These are phyloP conservation scores for Cyanoderma ruficeps DNA, from an alignment of 2,113 vertebrate species.

Conservation along the genomic window DNA sequence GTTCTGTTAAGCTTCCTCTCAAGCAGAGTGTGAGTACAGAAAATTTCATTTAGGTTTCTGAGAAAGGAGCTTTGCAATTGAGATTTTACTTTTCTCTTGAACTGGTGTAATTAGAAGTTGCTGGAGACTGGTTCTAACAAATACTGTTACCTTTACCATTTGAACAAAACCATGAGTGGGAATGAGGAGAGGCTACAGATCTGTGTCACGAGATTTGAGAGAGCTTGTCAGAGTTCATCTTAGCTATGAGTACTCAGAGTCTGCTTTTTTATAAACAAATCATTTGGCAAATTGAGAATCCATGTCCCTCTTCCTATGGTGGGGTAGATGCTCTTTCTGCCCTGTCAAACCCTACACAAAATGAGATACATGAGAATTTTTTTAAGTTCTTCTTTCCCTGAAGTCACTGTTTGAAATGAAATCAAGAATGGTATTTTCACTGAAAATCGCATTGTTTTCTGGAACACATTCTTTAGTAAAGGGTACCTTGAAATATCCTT, in stretches of 20 bases:
- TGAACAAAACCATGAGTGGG: not conserved
- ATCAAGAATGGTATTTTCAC: not conserved
- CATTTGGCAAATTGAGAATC: conserved; percentile 35
- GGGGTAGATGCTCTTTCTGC: not conserved
- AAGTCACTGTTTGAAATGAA: not conserved
- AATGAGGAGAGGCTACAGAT: not conserved
- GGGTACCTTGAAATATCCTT: not conserved
- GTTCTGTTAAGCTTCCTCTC: not conserved
- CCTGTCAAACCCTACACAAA: not conserved
- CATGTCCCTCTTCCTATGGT: not conserved
- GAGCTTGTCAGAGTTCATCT: not conserved
- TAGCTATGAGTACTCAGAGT: not conserved
- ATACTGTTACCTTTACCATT: not conserved
- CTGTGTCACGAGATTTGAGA: not conserved
- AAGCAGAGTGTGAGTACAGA: not conserved
- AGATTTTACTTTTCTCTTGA: not conserved
- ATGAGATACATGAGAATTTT: not conserved
- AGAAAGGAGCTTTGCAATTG: not conserved
- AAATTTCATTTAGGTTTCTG: not conserved
- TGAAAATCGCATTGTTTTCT: not conserved
- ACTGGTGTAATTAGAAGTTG: not conserved
- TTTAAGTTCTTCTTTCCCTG: not conserved
- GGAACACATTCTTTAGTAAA: not conserved
- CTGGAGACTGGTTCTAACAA: not conserved
- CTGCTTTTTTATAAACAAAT: not conserved